Percentiles rank a stretch among this genome's conserved stretches.
Evolutionary conservation across 2,113 vertebrate species (phyloP).

Genomic region (Callipepla squamata): DNA sequence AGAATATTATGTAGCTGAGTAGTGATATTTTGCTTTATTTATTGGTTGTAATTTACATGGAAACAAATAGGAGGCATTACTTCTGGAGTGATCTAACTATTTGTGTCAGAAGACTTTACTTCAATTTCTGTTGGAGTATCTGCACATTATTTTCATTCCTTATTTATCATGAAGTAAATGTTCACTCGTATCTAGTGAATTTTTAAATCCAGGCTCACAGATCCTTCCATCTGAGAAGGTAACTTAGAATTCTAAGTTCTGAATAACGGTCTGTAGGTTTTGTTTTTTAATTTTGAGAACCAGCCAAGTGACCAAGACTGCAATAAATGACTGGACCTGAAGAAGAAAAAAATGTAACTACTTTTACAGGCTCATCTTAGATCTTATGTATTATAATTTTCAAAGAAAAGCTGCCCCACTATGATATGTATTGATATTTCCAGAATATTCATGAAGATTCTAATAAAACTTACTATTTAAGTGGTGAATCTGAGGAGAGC

Average conservation of each 20-base stretch:
- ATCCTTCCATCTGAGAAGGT: not conserved
- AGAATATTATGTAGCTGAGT: not conserved
- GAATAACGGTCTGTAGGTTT: rapidly evolving
- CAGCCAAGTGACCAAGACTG: not conserved
- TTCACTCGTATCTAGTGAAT: not conserved
- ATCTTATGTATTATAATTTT: not conserved
- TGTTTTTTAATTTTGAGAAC: not conserved
- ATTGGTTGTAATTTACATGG: not conserved
- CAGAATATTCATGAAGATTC: not conserved
- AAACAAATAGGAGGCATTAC: not conserved
- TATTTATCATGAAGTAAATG: not conserved
- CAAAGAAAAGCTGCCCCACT: not conserved
- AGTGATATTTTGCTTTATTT: not conserved
- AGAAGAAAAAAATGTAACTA: not conserved
- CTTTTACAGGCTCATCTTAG: not conserved
- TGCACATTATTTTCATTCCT: not conserved
- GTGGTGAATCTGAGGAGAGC: not conserved
- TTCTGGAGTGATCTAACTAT: not conserved
- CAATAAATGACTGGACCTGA: not conserved
- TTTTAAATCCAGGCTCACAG: not conserved
- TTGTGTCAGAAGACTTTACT: not conserved
- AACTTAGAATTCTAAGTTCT: not conserved
- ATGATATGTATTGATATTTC: not conserved
- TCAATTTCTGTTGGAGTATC: not conserved
- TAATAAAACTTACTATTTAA: not conserved